phyloP scores from a whole-genome alignment of 2,797 vertebrate species.

The Graptemys geographica region DNA sequence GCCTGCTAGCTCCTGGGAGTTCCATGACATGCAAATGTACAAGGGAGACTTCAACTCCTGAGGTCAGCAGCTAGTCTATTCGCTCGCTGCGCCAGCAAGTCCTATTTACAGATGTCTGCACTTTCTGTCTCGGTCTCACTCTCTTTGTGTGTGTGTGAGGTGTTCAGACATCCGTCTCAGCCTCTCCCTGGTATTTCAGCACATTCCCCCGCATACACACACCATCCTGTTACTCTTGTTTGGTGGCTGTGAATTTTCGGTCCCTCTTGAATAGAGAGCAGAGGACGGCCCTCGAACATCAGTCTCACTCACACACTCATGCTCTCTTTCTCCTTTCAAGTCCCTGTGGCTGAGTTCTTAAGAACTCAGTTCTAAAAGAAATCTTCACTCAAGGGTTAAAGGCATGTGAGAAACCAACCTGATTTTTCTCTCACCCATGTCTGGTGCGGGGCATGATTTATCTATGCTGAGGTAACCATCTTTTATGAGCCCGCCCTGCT shows the following conservation, averaged over 20 bases:
- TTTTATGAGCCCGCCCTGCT: slow-evolving; percentile 9
- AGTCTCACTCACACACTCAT: neutral
- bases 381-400: neutral
- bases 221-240: neutral
- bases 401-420: neutral
- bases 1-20: neutral
- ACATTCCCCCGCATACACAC: neutral
- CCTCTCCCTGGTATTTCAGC: neutral
- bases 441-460: slow-evolving; percentile 13
- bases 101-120: neutral
- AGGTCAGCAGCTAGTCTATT: neutral
- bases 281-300: neutral
- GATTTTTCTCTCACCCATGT: neutral
- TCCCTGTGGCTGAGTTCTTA: fast-evolving
- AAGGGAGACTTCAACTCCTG: neutral
- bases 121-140: neutral
- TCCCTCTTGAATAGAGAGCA: neutral
- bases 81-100: neutral
- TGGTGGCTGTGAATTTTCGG: neutral
- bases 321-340: neutral
- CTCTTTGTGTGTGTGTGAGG: neutral
- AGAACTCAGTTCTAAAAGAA: neutral
- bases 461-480: slow-evolving; percentile 7
- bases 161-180: neutral
- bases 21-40: neutral